Evolutionary conservation across 2,888 invertebrate species (phyloP).

Genomic region (Monoplex corrugatus): DNA sequence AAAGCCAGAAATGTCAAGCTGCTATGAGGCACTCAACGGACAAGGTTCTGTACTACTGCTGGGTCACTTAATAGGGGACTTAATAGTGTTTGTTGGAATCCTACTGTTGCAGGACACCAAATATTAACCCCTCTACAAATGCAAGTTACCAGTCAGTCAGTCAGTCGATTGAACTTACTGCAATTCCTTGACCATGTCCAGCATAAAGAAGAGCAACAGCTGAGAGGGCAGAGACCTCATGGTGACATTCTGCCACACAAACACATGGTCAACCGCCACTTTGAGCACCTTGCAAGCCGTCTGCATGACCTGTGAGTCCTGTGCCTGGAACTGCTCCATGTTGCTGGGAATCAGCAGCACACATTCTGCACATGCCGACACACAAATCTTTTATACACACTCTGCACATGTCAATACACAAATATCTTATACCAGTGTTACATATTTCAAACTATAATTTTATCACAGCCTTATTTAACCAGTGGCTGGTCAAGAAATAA

Average conservation of each 20-base stretch:
- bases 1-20: too few relatives aligned
- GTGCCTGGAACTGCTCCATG: not conserved
- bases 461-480: too few relatives aligned
- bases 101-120: too few relatives aligned
- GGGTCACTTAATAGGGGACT: too few relatives aligned
- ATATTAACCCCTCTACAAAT: too few relatives aligned
- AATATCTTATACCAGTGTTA: too few relatives aligned
- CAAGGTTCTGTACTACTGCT: too few relatives aligned
- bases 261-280: not conserved
- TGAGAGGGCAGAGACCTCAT: not conserved
- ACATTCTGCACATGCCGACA: not conserved
- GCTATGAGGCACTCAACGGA: too few relatives aligned
- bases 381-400: too few relatives aligned
- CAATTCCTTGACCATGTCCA: constrained; percentile 30
- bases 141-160: not conserved
- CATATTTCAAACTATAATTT: not conserved
- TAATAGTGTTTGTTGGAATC: too few relatives aligned
- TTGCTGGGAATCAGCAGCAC: constrained; percentile 29
- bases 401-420: too few relatives aligned
- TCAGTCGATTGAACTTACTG: not conserved
- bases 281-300: not conserved
- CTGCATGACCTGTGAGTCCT: not conserved
- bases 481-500: too few relatives aligned
- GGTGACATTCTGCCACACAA: constrained; percentile 25
- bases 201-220: not conserved